Conservation (phyloP, 2,888 invertebrate species). For the Drosophila longiperda region DNA sequence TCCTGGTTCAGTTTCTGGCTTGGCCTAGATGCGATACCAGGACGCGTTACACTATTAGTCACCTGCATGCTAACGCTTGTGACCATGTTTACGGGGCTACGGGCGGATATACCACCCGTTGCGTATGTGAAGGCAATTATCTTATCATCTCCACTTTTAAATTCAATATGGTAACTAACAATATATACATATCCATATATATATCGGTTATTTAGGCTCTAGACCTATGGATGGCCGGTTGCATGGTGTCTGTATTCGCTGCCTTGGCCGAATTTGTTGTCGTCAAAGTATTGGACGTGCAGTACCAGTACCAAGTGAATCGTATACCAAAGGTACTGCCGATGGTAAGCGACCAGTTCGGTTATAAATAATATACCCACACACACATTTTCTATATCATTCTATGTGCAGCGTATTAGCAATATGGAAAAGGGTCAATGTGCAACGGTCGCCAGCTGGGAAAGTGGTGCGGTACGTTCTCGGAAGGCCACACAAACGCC, state of each 20-base stretch:
- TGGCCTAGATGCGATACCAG: constrained; percentile 93
- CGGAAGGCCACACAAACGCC: constrained; percentile 86
- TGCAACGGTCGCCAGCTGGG: constrained; percentile 89
- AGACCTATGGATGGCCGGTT: constrained; percentile 95
- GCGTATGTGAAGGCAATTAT: constrained; percentile 92
- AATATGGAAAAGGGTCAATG: constrained; percentile 89
- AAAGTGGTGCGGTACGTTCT: constrained; percentile 87
- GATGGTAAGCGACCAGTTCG: constrained; percentile 79
- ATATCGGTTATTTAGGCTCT: constrained; percentile 87
- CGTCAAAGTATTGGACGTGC: constrained; percentile 92
- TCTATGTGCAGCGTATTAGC: constrained; percentile 86
- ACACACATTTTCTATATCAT: constrained; percentile 50
- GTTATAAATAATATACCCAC: constrained; percentile 45
- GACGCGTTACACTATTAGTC: constrained; percentile 91
- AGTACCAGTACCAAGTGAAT: constrained; percentile 89
- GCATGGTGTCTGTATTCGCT: constrained; percentile 94
- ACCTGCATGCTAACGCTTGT: constrained; percentile 94
- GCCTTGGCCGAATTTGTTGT: constrained; percentile 93
- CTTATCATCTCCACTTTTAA: neutral
- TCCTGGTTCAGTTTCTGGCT: constrained; percentile 96
- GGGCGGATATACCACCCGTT: constrained; percentile 93
- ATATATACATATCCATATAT: neutral
- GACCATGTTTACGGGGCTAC: constrained; percentile 93
- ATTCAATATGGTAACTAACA: neutral
- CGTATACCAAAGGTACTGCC: constrained; percentile 85